phyloP scores from a whole-genome alignment of 35 echinoderm and acorn worm species.

The Apostichopus parvimensis region DNA sequence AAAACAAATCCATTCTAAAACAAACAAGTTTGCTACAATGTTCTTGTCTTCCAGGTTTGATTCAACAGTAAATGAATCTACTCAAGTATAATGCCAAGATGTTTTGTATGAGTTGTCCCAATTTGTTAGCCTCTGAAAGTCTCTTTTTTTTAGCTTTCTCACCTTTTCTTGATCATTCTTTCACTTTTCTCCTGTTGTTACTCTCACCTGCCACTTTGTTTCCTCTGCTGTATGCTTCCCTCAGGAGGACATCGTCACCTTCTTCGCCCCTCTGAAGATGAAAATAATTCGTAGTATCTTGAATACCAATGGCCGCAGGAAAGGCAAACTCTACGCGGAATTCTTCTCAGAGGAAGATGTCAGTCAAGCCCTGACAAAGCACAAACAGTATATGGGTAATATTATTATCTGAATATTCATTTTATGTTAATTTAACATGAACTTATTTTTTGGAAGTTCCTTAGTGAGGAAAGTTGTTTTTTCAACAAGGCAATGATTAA shows the following conservation, averaged over 20 bases:
- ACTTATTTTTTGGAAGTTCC: too few species aligned
- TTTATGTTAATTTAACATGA: too few species aligned
- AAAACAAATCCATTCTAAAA: too few species aligned
- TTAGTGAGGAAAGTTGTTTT: too few species aligned
- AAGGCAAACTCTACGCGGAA: constrained; percentile 84
- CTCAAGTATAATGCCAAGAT: too few species aligned
- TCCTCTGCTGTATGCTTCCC: neutral
- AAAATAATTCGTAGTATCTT: constrained; percentile 73
- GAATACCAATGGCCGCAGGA: constrained; percentile 72
- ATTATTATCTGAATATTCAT: neutral
- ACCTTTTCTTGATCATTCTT: neutral
- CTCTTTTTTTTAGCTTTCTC: neutral
- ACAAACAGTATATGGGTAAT: constrained; percentile 95
- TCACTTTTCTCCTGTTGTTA: neutral
- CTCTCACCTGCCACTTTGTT: neutral
- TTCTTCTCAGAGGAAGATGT: constrained; percentile 81
- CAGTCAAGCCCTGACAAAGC: constrained; percentile 71
- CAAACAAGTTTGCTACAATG: too few species aligned
- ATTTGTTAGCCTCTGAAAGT: too few species aligned
- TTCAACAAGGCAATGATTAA: too few species aligned
- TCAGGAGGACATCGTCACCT: constrained; percentile 78
- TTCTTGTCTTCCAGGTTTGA: too few species aligned
- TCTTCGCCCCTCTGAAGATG: constrained; percentile 81
- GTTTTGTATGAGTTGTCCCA: too few species aligned
- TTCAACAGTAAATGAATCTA: too few species aligned